Evolutionary conservation across 2,797 vertebrate genomes (phyloP), one percentile per base, ranked within the genome.

Genomic region (Peromyscus aztecus): DNA sequence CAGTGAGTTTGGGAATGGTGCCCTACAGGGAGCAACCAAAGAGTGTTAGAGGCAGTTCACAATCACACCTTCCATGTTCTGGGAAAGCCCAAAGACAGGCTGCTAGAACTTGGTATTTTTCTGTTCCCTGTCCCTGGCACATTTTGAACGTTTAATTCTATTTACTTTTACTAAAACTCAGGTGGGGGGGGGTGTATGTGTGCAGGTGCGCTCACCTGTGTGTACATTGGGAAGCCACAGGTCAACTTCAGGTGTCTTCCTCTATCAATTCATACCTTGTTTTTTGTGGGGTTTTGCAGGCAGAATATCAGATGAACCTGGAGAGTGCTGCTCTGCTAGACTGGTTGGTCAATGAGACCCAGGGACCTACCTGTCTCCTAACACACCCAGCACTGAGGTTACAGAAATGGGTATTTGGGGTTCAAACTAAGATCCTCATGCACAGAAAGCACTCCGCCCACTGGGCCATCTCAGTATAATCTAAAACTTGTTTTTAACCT

Each of bases 1-100:
- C 99, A 0, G 99, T 99, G 97, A 99, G 99, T 97, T 98, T 99
- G 4, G 99, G 99, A 94, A 98, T 90, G 96, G 99, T 99, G 96
- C 99, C 99, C 99, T 99, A 96, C 4, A 4, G 3, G 46, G 49
- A 59, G 14, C 27, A n/a, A 34, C 10, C 71, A 19, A 4, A 67
- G 8, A 21, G 1, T 17, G 75, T 46, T 24, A 49, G 31, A 34
- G 1, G 4, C 0, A 11, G 34, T 7, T n/a, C 6, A n/a, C 29
- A 29, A 55, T 55, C 29, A 57, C 31, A 23, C 12, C 46, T 27
- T 16, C 89, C 69, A 7, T 4, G 88, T 9, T 61, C 59, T 57
- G 0, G 12, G 6, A 69, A 90, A 83, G 40, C 40, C 69, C 52
- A 17, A n/a, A 46, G 37, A 67, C 0, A 12, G 4, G 9, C 1